Conservation (phyloP, 2,888 invertebrate species). For the Smittia aterrima region DNA sequence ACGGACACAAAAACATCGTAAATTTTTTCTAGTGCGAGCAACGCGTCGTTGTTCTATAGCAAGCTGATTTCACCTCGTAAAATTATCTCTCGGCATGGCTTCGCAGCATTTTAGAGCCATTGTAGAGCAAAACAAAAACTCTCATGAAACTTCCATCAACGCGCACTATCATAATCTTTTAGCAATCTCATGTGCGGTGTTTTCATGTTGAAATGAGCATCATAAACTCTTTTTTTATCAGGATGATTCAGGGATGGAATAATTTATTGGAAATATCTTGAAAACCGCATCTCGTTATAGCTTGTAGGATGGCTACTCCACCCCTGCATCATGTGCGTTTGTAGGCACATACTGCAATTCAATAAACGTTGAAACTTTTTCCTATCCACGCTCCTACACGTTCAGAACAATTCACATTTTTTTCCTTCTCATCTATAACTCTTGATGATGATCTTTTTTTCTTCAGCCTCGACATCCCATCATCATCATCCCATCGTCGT, state of each 20-base stretch:
- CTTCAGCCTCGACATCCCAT: not conserved
- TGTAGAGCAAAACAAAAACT: not conserved
- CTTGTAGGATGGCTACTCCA: not conserved
- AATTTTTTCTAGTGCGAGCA: not conserved
- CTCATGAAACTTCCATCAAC: too few species aligned
- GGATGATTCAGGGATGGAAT: too few species aligned
- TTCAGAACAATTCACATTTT: not conserved
- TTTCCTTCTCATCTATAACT: not conserved
- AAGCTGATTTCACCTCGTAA: conserved; percentile 17
- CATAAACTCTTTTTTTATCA: too few species aligned
- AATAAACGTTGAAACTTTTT: not conserved
- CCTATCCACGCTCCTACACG: not conserved
- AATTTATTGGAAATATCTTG: too few species aligned
- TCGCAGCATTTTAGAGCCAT: not conserved
- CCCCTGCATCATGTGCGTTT: not conserved
- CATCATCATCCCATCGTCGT: not conserved
- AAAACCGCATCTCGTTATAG: too few species aligned
- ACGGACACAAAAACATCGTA: conserved; percentile 4
- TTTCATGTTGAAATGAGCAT: not conserved
- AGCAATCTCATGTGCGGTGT: not conserved
- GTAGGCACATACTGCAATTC: not conserved
- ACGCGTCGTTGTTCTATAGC: not conserved
- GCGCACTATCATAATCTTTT: not conserved
- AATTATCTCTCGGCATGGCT: conserved; percentile 10
- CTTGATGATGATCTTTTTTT: conserved; percentile 6